Percentiles rank a stretch among this genome's conserved stretches.
These are phyloP conservation scores for Pituophis catenifer DNA, from an alignment of 2,113 vertebrate genomes.

Conservation along the genomic window DNA sequence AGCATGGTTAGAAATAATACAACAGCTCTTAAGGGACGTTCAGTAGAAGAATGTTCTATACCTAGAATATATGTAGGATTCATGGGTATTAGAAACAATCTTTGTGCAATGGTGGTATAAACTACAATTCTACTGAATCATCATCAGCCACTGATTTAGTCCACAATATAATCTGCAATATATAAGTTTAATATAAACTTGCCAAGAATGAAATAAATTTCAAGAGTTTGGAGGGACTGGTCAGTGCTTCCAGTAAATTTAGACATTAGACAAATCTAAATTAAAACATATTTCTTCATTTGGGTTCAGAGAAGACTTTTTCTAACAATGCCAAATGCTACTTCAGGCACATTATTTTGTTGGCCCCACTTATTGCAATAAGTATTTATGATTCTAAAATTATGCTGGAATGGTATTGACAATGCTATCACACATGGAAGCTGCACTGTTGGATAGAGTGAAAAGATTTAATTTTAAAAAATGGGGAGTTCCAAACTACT, in stretches of 20 bases:
- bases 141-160: neutral
- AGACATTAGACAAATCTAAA: too few relatives aligned
- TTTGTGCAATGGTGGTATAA: neutral
- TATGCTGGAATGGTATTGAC: neutral
- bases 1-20: neutral
- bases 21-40: neutral
- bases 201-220: neutral
- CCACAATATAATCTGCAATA: neutral
- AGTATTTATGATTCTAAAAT: neutral
- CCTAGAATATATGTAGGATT: neutral
- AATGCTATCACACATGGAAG: neutral
- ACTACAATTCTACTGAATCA: neutral
- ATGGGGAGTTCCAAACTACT: neutral
- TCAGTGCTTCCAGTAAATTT: neutral
- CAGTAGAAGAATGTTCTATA: neutral
- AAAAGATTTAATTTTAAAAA: neutral
- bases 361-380: neutral
- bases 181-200: neutral
- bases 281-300: neutral
- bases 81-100: neutral
- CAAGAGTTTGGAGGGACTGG: neutral
- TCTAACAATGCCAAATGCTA: neutral
- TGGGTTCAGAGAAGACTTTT: neutral
- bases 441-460: neutral
- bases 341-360: neutral